Conservation (phyloP, 2,113 vertebrate genomes). For the Chrysochloris asiatica region DNA sequence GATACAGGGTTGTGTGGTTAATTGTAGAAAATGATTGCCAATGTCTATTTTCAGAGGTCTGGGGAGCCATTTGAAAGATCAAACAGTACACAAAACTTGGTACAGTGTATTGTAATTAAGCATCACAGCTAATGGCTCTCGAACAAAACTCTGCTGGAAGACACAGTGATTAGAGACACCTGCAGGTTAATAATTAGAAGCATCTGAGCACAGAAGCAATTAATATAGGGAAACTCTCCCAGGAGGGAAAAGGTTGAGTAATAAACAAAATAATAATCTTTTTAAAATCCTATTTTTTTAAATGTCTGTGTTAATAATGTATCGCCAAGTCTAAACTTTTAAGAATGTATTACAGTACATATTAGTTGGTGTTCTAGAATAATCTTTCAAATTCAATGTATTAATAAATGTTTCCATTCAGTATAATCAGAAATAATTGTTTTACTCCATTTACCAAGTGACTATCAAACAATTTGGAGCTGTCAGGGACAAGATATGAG, state of each 20-base stretch:
- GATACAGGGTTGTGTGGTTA: constrained; percentile 79
- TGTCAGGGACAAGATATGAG: neutral
- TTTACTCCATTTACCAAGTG: neutral
- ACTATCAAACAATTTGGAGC: constrained; percentile 1
- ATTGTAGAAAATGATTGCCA: constrained; percentile 74
- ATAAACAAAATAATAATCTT: constrained; percentile 76
- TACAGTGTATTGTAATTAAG: constrained; percentile 83
- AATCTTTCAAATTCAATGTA: neutral
- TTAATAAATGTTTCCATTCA: neutral
- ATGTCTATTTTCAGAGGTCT: constrained; percentile 74
- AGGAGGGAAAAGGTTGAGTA: constrained; percentile 66
- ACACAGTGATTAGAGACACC: constrained; percentile 86
- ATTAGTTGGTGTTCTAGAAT: neutral
- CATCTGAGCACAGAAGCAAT: constrained; percentile 87
- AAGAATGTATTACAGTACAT: neutral
- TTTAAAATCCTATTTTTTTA: constrained; percentile 38
- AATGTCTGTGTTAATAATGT: constrained; percentile 27
- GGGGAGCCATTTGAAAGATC: constrained; percentile 74
- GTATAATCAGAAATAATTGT: neutral
- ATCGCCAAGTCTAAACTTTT: constrained; percentile 1
- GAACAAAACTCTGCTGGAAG: constrained; percentile 83
- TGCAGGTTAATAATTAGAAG: constrained; percentile 88
- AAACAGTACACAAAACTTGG: constrained; percentile 81
- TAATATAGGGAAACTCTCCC: constrained; percentile 82
- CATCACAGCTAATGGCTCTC: constrained; percentile 83